Evolutionary conservation across 2,888 invertebrate species (phyloP).

Genomic region (Camptogramma bilineatum): DNA sequence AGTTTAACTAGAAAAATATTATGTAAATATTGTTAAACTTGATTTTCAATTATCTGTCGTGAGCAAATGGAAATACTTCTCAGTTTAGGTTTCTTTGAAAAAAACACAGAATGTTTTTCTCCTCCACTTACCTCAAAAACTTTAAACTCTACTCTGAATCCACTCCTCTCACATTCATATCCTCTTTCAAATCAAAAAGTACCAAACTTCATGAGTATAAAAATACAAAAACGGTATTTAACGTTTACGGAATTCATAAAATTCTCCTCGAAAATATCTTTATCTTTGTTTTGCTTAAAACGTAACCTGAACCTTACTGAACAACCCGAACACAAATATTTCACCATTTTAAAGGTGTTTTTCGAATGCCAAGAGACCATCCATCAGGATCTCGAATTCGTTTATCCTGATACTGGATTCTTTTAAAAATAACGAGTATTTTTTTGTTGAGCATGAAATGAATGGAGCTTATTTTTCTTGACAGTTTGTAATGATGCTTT

Average conservation of each 20-base stretch:
- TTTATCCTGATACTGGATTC: slow-evolving; percentile 33
- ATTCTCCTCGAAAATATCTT: neutral
- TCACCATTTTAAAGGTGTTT: slow-evolving; percentile 22
- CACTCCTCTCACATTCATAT: too few relatives aligned
- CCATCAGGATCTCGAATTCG: slow-evolving; percentile 36
- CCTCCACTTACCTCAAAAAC: too few relatives aligned
- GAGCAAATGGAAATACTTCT: too few relatives aligned
- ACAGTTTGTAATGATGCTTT: slow-evolving; percentile 24
- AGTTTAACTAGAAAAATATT: too few relatives aligned
- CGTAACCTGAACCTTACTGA: slow-evolving; percentile 7
- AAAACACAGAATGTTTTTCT: too few relatives aligned
- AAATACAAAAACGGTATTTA: too few relatives aligned
- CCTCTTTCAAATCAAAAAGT: too few relatives aligned
- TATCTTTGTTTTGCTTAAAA: neutral
- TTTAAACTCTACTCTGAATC: too few relatives aligned
- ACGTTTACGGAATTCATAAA: neutral
- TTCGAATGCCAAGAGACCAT: slow-evolving; percentile 39
- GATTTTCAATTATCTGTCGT: too few relatives aligned
- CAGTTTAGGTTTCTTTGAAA: too few relatives aligned
- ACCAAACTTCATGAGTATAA: too few relatives aligned
- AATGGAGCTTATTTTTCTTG: slow-evolving; percentile 23
- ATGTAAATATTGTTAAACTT: too few relatives aligned
- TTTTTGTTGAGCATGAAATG: slow-evolving; percentile 11
- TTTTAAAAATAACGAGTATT: slow-evolving; percentile 26
- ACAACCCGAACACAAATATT: slow-evolving; percentile 6